Base-by-base conservation (phyloP, 2,797 vertebrate genomes). In the Spinus pinus region DNA sequence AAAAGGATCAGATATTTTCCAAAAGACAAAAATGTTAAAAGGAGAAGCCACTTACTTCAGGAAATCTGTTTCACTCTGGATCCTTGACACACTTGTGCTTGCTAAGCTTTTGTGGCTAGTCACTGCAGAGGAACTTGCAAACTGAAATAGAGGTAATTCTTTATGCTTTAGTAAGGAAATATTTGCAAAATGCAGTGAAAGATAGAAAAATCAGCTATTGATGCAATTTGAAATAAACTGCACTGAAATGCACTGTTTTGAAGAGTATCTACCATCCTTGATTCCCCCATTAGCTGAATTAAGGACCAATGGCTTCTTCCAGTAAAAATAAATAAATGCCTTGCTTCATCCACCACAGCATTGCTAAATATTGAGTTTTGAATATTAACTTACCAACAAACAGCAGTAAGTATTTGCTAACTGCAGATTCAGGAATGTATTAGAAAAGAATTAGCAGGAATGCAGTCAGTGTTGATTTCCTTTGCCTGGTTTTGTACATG, bases 11-110 rank as follows among this genome's bases (percentile, higher is more conserved):
- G 25, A 56, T 78, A 56, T 9, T 72, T 89, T 78, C 31, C 44
- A 75, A 28, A 82, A 57, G 31, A 42, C 21, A 82, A 81, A 70
- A 51, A 91, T 2, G 4, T 69, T 46, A 70, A 60, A 41, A 81
- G 22, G 21, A 74, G 37, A 94, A 94, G 28, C 47, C 88, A 97
- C 94, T 69, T 97, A 99, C 99, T 97, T 98, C 75, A 99, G 97
- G 90, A 98, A 98, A 96, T 98, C 94, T 4, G 97, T 98, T 77
- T 98, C 94, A 64, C 94, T 98, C 42, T 97, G 98, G 89, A 98
- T 97, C 65, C 98, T 97, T 91, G 98, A 96, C 31, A 94, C 81
- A 69, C 98, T 97, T 0, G 97, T 97, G 91, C 92, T 98, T 88
- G 96, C 97, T 86, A 98, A 93, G 85, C 92, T 98, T 89, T 97